Base-by-base conservation (phyloP, 1,140 invertebrate species). In the Drosophila tani region DNA sequence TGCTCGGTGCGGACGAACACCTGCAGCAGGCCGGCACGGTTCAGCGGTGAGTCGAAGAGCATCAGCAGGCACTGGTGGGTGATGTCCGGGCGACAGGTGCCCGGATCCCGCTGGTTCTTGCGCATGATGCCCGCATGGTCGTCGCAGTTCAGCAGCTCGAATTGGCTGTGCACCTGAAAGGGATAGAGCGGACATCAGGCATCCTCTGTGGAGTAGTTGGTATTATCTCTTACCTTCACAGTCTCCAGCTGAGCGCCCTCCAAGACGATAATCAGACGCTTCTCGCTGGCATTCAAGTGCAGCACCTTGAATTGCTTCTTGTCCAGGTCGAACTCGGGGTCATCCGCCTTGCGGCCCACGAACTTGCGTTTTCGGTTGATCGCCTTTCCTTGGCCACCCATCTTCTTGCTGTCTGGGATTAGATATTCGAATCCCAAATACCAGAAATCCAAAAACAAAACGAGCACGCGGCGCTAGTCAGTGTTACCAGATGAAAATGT, bases 1-100 rank as follows among this genome's bases (percentile, higher is more conserved):
- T 21, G 21, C 21, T 24, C 21, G 21, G 21, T 2, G 21, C 98
- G 97, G 70, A 99, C 95, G 92, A 99, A 99, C 1, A 99, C 98
- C 94, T 97, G 97, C 15, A 98, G 92, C 11, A 98, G 93, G 15
- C 97, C 98, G 63, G 98, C 97, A 82, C 98, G 93, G 90, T 99
- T 99, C 15, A 99, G 93, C 0, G 99, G 98, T 83, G 97, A 99
- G 91, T 99, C 98, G 93, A 99, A 96, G 40, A 99, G 94, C 98
- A 99, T 99, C 0, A 99, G 93, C 8, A 99, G 93, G 92, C 98
- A 99, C 92, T 99, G 98, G 93, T 99, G 98, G 6, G 96, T 95
- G 58, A 99, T 99, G 91, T 99, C 99, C 8, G 99, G 99, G 40
- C 98, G 94, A 87, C 96, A 98, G 15, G 95, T 95, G 1, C 97